These are phyloP conservation scores for Rutilus rutilus DNA, from an alignment of 2,113 vertebrate genomes.

Conservation along the genomic window DNA sequence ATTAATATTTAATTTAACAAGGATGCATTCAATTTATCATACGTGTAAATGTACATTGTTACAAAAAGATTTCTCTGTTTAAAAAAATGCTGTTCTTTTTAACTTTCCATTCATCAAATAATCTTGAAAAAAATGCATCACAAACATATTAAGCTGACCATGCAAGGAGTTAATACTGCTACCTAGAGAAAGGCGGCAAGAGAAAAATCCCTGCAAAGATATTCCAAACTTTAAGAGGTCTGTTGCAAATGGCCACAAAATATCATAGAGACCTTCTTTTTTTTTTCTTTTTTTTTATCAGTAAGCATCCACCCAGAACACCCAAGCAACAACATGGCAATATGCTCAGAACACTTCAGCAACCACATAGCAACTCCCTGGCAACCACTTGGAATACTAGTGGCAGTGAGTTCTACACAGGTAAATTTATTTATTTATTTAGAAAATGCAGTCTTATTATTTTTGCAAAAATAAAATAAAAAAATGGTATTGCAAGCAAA, in stretches of 20 bases:
- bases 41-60: neutral
- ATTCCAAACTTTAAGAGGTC: neutral
- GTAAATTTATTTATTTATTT: neutral
- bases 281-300: neutral
- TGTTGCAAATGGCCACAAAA: neutral
- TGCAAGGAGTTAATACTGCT: no score
- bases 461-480: no score
- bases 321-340: neutral
- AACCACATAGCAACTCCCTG: neutral
- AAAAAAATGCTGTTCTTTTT: no score
- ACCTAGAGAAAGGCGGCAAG: no score
- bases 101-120: neutral
- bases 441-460: neutral
- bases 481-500: neutral
- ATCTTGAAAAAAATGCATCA: neutral
- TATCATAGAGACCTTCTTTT: neutral
- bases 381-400: neutral
- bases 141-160: neutral
- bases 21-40: neutral
- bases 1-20: neutral
- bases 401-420: neutral
- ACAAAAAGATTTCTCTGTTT: neutral
- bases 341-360: neutral
- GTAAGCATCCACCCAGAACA: neutral
- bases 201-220: no score